Percentiles rank a stretch among this genome's conserved stretches.
Evolutionary conservation across 2,888 invertebrate genomes (phyloP).

Genomic region (Diachrysia chrysitis): DNA sequence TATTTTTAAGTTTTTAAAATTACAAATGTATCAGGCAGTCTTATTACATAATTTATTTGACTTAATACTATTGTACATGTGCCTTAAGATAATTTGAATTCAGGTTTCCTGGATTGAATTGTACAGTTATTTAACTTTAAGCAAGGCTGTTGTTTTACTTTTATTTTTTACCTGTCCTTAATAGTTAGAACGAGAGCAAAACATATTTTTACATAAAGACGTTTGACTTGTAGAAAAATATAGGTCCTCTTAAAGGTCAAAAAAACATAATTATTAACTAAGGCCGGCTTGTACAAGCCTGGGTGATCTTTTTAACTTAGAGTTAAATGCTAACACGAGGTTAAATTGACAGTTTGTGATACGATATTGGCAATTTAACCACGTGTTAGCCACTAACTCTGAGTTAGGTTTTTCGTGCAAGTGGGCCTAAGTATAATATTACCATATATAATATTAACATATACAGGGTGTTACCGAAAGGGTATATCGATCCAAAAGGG

Average conservation of each 20-base stretch:
- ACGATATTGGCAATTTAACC: too few species aligned
- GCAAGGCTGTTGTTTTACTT: background rate
- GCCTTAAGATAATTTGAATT: background rate
- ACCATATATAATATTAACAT: too few species aligned
- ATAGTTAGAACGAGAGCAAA: background rate
- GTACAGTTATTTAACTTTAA: background rate
- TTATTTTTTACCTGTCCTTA: background rate
- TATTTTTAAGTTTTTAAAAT: constrained; percentile 33
- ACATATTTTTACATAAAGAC: background rate
- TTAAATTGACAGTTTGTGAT: too few species aligned
- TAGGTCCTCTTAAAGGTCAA: background rate
- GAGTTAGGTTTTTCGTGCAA: too few species aligned
- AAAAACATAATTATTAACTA: background rate
- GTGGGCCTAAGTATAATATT: too few species aligned
- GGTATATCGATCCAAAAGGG: too few species aligned
- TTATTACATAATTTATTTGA: constrained; percentile 21
- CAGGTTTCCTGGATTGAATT: background rate
- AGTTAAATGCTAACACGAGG: too few species aligned
- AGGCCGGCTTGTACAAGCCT: too few species aligned
- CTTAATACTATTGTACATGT: constrained; percentile 25
- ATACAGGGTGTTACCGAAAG: too few species aligned
- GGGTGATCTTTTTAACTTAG: too few species aligned
- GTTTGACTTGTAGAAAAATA: background rate
- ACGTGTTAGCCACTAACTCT: too few species aligned
- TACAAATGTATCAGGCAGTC: constrained; percentile 35